Base-by-base conservation (phyloP, 2,113 vertebrate genomes). In the Nycticryphes semicollaris region DNA sequence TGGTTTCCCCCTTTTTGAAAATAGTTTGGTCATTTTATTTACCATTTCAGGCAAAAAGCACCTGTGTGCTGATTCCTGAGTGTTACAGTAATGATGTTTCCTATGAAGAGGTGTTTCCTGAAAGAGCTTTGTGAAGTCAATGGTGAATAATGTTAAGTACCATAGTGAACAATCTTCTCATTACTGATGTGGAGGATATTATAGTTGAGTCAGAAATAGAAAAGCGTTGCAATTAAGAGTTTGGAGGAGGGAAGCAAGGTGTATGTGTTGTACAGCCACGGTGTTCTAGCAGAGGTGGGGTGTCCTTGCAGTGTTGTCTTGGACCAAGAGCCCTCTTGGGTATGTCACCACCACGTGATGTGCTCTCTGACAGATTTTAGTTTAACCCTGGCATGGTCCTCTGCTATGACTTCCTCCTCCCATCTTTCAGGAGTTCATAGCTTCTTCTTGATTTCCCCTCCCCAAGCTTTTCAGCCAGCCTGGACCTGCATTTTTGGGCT, bases 91-190 rank as follows among this genome's bases (percentile, higher is more conserved):
- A 89, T 39, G 57, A 62, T 76, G 43, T 43, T 84, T 82, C 89
- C 51, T 62, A 17, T 73, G 43, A 72, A n/a, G 9, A 69, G 22
- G 13, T 22, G 12, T 70, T 93, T 94, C 66, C 77, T 84, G 50
- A 62, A 85, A 69, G 74, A 48, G 41, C 70, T 92, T 66, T 68
- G 41, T 74, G n/a, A 66, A 82, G 79, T 60, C 67, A 94, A 50
- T 67, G 88, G 76, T 92, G 66, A 96, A 91, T 85, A 79, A 57
- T 80, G 94, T 93, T 79, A 77, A 75, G 76, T 85, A 72, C 54
- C 25, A 3, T 63, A 60, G 59, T 95, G 87, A 96, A 80, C 43
- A 78, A 12, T 69, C 7, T 7, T 85, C 59, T 67, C 95, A 72
- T 51, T 91, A 67, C 50, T 85, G 53, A 84, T 6, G 16, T 57